Conservation (phyloP, 2,797 vertebrate genomes). For the Acropternis orthonyx region DNA sequence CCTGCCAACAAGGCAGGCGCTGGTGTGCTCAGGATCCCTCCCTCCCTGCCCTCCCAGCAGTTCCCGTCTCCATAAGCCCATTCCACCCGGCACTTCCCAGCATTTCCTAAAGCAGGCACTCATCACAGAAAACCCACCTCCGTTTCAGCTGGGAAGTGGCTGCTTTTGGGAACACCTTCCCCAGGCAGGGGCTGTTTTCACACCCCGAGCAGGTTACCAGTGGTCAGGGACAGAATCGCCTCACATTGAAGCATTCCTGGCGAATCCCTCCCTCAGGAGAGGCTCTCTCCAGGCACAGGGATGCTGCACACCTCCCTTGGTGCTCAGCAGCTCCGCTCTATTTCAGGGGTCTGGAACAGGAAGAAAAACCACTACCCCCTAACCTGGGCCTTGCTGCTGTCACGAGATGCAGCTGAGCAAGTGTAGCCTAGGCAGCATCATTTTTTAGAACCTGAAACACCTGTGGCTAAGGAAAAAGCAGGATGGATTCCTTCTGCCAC, state of each 20-base stretch:
- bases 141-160: fast-evolving
- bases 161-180: neutral
- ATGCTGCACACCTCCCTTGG: fast-evolving
- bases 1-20: neutral
- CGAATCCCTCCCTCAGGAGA: fast-evolving
- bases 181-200: neutral
- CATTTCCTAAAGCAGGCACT: neutral
- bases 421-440: neutral
- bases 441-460: neutral
- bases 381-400: neutral
- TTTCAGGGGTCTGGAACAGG: neutral
- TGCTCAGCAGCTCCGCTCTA: neutral
- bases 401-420: neutral
- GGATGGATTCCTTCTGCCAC: neutral
- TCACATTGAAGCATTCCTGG: fast-evolving
- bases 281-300: neutral
- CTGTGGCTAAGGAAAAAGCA: neutral
- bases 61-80: neutral
- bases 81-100: neutral
- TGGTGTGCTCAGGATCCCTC: neutral
- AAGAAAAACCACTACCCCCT: neutral
- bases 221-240: fast-evolving
- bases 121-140: neutral
- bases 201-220: neutral
- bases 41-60: neutral